A percentile compares a stretch with the other conserved stretches of the same genome.
Evolutionary conservation across 2,888 invertebrate genomes (phyloP).

Genomic region (Petrolisthes cinctipes): DNA sequence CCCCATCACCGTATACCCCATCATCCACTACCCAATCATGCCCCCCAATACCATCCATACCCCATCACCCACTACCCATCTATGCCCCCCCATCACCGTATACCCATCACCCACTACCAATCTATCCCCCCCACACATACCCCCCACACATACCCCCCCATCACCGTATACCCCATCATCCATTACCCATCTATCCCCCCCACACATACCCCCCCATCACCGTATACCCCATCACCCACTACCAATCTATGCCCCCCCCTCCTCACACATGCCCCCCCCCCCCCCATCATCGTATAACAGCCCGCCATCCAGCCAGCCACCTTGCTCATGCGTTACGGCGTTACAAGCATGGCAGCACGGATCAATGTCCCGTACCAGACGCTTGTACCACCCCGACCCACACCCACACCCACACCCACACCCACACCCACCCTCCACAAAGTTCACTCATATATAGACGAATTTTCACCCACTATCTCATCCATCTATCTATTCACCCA

Average conservation of each 20-base stretch:
- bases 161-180: not conserved
- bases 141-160: not conserved
- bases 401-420: not conserved
- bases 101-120: not conserved
- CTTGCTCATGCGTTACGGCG: no score
- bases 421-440: not conserved
- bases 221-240: no score
- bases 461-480: not conserved
- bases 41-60: no score
- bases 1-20: not conserved
- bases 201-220: no score
- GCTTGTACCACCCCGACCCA: not conserved
- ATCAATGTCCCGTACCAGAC: no score
- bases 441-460: no score
- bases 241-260: not conserved
- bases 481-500: not conserved
- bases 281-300: slow-evolving; percentile 5
- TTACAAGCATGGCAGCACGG: no score
- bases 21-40: no score
- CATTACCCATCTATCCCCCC: no score
- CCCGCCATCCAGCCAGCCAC: not conserved
- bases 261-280: not conserved
- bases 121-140: not conserved
- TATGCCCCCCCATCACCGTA: no score
- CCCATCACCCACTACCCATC: no score